Percentiles rank a stretch among this genome's conserved stretches.
Conservation (phyloP, 2,888 invertebrate species). For the Cantharis rufa region DNA sequence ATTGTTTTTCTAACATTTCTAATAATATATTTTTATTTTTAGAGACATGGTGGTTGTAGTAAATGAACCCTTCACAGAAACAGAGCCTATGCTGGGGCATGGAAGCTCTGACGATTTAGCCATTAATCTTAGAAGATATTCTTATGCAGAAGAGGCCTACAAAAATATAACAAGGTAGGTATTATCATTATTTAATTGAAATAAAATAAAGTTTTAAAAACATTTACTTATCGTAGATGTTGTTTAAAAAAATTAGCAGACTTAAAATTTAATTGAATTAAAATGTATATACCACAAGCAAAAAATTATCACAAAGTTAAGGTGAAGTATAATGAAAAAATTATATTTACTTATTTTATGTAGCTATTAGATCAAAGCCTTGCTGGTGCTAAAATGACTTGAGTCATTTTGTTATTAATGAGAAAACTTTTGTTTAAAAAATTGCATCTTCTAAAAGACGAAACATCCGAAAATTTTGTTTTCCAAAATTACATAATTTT, state of each 20-base stretch:
- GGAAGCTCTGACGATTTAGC: conserved; percentile 35
- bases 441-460: no score
- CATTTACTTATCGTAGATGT: background rate
- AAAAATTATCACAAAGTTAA: background rate
- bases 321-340: background rate
- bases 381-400: background rate
- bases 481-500: no score
- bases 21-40: background rate
- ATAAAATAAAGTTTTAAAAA: no score
- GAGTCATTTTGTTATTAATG: background rate
- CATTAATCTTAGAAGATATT: conserved; percentile 33
- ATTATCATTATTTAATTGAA: background rate
- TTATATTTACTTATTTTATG: background rate
- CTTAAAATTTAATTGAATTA: background rate
- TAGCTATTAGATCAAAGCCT: background rate
- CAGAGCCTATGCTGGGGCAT: conserved; percentile 43
- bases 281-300: background rate
- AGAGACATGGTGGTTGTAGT: conserved; percentile 49
- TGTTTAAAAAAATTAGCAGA: background rate
- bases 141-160: conserved; percentile 44
- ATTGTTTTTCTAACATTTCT: background rate
- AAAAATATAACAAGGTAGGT: conserved; percentile 45
- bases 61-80: conserved; percentile 44
- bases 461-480: no score
- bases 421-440: no score